These are phyloP conservation scores for Syndactyla subalaris DNA, from an alignment of 2,797 vertebrate genomes.

Conservation along the genomic window DNA sequence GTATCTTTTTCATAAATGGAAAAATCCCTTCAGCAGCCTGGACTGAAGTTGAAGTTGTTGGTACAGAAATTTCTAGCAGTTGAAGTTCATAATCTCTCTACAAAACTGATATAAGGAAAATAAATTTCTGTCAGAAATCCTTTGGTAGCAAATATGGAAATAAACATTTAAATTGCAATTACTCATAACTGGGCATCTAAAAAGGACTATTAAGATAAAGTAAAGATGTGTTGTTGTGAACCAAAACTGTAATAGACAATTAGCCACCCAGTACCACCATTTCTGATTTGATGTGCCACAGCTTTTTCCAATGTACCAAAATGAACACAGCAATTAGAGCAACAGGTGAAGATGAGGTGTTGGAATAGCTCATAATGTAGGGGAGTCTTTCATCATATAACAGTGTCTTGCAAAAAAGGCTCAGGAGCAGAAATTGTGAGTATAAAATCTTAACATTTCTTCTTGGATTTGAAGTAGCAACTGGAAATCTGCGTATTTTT, in stretches of 20 bases:
- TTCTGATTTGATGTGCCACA: neutral
- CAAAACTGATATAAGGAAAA: neutral
- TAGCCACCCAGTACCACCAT: neutral
- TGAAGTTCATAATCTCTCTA: neutral
- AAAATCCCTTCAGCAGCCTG: neutral
- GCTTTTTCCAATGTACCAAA: neutral
- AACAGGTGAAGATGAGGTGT: neutral
- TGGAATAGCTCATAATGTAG: neutral
- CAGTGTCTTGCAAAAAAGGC: neutral
- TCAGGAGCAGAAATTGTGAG: neutral
- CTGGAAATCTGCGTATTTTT: neutral
- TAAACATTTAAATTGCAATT: neutral
- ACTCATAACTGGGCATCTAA: neutral
- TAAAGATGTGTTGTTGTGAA: neutral
- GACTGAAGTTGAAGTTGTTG: conserved; percentile 5
- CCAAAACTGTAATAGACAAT: neutral
- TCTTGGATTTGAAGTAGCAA: neutral
- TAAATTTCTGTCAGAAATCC: neutral
- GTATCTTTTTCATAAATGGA: neutral
- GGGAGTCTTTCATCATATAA: neutral
- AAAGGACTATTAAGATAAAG: neutral
- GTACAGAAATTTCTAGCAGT: neutral
- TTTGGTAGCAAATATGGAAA: conserved; percentile 24
- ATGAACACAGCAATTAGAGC: neutral
- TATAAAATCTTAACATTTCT: neutral